A percentile compares a stretch with the other conserved stretches of the same genome.
Conservation (phyloP, 2,797 vertebrate species). For the Threskiornis aethiopicus region DNA sequence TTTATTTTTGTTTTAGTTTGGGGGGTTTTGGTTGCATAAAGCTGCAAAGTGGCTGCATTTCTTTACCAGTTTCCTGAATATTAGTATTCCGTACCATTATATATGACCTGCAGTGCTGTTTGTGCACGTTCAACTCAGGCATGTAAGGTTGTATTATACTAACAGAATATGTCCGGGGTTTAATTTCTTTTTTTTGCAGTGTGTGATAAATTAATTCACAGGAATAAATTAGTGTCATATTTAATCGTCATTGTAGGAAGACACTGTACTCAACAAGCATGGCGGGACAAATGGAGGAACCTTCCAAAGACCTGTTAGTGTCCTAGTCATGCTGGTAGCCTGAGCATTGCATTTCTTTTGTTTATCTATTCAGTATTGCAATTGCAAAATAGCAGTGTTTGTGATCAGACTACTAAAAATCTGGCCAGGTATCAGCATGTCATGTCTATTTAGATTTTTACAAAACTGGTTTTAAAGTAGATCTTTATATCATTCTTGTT, state of each 20-base stretch:
- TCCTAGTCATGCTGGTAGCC: neutral
- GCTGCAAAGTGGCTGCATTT: neutral
- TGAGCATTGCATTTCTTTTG: neutral
- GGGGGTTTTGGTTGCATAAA: neutral
- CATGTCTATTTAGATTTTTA: neutral
- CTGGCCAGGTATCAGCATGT: neutral
- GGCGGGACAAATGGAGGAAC: neutral
- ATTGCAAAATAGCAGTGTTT: neutral
- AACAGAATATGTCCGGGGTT: neutral
- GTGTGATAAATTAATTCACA: neutral
- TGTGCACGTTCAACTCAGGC: neutral
- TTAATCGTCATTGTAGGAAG: neutral
- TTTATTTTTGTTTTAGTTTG: neutral
- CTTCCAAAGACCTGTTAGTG: neutral
- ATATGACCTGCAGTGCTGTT: neutral
- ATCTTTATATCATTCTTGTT: neutral
- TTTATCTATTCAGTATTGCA: neutral
- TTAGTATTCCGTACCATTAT: neutral
- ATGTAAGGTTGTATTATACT: neutral
- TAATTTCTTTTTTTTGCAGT: neutral
- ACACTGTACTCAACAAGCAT: neutral
- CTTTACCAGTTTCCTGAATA: neutral
- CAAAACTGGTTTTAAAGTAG: neutral
- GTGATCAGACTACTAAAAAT: neutral
- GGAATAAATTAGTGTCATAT: neutral